Conservation (phyloP, 2,797 vertebrate genomes). For the Prunella strophiata region DNA sequence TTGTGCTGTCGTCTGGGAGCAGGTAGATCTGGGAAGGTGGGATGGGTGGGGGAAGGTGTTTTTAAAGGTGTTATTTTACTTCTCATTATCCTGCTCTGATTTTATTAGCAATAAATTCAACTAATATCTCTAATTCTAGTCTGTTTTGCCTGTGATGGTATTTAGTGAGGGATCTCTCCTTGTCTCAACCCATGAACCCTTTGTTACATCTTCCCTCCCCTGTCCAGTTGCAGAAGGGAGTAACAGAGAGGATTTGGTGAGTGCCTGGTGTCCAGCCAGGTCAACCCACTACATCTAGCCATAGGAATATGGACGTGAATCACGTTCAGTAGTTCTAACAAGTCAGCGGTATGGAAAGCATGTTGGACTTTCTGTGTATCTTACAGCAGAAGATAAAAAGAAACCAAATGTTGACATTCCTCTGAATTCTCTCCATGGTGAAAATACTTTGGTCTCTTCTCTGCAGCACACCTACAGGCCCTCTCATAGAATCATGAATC, state of each 20-base stretch:
- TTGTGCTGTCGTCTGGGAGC: neutral
- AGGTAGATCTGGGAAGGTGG: neutral
- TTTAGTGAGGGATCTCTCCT: neutral
- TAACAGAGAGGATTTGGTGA: too few relatives aligned
- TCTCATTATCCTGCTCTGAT: neutral
- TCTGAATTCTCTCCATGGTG: neutral
- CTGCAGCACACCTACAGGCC: neutral
- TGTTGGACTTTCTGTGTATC: neutral
- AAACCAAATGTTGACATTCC: neutral
- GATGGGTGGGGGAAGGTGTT: neutral
- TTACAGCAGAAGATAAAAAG: neutral
- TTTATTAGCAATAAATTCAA: neutral
- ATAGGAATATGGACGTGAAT: neutral
- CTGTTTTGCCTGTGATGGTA: neutral
- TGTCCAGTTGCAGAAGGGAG: neutral
- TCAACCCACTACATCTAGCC: neutral
- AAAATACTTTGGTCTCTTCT: neutral
- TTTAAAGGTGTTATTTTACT: neutral
- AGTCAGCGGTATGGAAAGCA: neutral
- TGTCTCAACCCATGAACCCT: neutral
- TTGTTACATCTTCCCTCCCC: too few relatives aligned
- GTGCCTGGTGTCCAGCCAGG: neutral
- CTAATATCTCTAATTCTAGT: neutral
- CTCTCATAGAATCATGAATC: neutral
- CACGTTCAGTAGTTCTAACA: neutral